These are phyloP conservation scores for Druon quercuslanigerum DNA, from an alignment of 1,140 invertebrate species.

Conservation along the genomic window DNA sequence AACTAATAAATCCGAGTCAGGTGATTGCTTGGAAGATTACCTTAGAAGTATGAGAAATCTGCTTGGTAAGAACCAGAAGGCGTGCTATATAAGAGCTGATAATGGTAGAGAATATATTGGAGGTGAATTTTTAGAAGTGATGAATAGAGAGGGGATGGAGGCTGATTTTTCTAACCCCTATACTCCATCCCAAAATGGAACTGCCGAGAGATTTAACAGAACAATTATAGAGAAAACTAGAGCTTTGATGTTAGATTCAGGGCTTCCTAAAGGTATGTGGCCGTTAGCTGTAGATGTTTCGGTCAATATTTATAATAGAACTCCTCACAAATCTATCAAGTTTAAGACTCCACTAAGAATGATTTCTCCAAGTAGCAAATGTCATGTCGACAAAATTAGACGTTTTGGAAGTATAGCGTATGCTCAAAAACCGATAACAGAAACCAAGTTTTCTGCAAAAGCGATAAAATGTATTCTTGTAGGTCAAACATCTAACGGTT, in stretches of 20 bases:
- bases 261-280: slow-evolving; percentile 63
- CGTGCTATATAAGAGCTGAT: slow-evolving; percentile 40
- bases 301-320: slow-evolving; percentile 60
- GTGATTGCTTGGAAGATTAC: slow-evolving; percentile 35
- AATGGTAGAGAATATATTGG: slow-evolving; percentile 17
- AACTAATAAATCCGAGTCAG: slow-evolving; percentile 41
- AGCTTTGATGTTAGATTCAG: slow-evolving; percentile 61
- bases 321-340: slow-evolving; percentile 46
- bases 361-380: slow-evolving; percentile 27
- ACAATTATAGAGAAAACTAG: slow-evolving; percentile 60
- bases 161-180: slow-evolving; percentile 36
- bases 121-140: slow-evolving; percentile 34
- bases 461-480: slow-evolving; percentile 42
- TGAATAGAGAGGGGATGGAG: slow-evolving; percentile 41
- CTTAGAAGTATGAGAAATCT: slow-evolving; percentile 37
- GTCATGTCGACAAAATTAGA: slow-evolving; percentile 37
- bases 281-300: slow-evolving; percentile 60
- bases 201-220: slow-evolving; percentile 65
- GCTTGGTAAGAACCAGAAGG: slow-evolving; percentile 39
- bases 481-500: slow-evolving; percentile 42
- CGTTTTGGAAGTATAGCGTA: slow-evolving; percentile 36
- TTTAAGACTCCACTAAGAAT: slow-evolving; percentile 40
- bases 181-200: slow-evolving; percentile 56
- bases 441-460: slow-evolving; percentile 33
- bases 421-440: slow-evolving; percentile 9